Conservation (phyloP, 2,113 vertebrate genomes). For the Oceanodroma tethys region DNA sequence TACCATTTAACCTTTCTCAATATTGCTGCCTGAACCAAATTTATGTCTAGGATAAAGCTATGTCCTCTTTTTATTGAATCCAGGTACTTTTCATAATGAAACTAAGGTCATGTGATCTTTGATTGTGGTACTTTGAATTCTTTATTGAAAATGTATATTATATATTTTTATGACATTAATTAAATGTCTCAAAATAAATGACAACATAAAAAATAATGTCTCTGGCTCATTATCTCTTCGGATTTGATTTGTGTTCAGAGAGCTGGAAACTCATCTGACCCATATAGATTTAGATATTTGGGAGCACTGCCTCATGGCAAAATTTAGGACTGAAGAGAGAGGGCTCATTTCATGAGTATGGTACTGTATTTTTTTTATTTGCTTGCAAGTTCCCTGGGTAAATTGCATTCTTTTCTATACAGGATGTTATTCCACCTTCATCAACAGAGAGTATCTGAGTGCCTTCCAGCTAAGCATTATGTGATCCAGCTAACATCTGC, state of each 20-base stretch:
- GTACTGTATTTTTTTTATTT: background rate
- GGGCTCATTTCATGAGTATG: background rate
- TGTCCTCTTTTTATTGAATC: slow-evolving; percentile 63
- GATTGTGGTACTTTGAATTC: slow-evolving; percentile 37
- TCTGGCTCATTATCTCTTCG: slow-evolving; percentile 31
- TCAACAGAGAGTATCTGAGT: background rate
- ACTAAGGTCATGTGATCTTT: slow-evolving; percentile 22
- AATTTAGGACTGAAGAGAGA: background rate
- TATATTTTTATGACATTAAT: slow-evolving; percentile 50
- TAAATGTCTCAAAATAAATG: slow-evolving; percentile 2
- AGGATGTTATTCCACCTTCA: slow-evolving; percentile 49
- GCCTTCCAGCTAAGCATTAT: slow-evolving; percentile 31
- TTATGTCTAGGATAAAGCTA: slow-evolving; percentile 61
- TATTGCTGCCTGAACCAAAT: slow-evolving; percentile 72
- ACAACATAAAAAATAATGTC: slow-evolving; percentile 49
- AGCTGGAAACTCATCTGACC: background rate
- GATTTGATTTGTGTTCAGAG: slow-evolving; percentile 21
- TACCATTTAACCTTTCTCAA: slow-evolving; percentile 71
- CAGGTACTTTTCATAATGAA: slow-evolving; percentile 57
- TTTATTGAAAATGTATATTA: slow-evolving; percentile 49
- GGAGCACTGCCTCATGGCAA: background rate
- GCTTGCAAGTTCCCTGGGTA: background rate
- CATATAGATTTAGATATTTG: background rate
- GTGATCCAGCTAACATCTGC: slow-evolving; percentile 48
- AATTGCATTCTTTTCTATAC: slow-evolving; percentile 14